These are phyloP conservation scores for Harlomillsia oculata DNA, from an alignment of 1,140 invertebrate species.

Conservation along the genomic window DNA sequence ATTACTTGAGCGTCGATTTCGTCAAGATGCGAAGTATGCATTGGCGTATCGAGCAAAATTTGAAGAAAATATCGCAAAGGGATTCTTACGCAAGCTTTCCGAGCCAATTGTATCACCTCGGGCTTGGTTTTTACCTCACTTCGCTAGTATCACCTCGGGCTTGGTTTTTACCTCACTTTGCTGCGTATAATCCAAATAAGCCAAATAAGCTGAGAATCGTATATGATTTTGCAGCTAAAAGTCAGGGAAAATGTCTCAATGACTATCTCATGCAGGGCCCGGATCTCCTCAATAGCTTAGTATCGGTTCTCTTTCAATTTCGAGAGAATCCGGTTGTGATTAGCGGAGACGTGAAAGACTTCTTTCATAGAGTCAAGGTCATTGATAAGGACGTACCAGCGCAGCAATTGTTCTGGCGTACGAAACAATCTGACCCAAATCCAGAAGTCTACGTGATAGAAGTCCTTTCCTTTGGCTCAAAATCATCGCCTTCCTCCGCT, in stretches of 20 bases:
- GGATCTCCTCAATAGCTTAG: conserved; percentile 12
- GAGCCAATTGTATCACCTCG: not conserved
- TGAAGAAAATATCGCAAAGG: conserved; percentile 9
- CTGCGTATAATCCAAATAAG: conserved; percentile 11
- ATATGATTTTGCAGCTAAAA: conserved; percentile 10
- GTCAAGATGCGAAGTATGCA: conserved; percentile 3
- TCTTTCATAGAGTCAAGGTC: conserved; percentile 19
- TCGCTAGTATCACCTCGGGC: conserved; percentile 3
- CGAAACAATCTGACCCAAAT: not conserved
- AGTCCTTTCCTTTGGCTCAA: conserved; percentile 17
- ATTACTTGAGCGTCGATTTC: conserved; percentile 10
- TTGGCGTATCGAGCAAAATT: conserved; percentile 2
- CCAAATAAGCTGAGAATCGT: conserved; percentile 14
- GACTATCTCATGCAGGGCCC: conserved; percentile 14
- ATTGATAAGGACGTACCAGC: not conserved
- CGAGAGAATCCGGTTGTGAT: conserved; percentile 16
- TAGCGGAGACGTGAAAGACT: conserved; percentile 20
- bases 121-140: conserved; percentile 14
- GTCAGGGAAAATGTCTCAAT: conserved; percentile 20
- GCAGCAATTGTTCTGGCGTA: conserved; percentile 3
- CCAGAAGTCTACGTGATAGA: not conserved
- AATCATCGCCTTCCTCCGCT: conserved; percentile 16
- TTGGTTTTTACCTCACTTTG: conserved; percentile 18
- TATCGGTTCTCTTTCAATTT: conserved; percentile 13
- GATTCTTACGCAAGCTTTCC: conserved; percentile 6